Percentiles rank a stretch among this genome's conserved stretches.
Evolutionary conservation across 37 sponge, comb jelly and placozoan genomes (phyloP).

Genomic region (Halichondria panicea): DNA sequence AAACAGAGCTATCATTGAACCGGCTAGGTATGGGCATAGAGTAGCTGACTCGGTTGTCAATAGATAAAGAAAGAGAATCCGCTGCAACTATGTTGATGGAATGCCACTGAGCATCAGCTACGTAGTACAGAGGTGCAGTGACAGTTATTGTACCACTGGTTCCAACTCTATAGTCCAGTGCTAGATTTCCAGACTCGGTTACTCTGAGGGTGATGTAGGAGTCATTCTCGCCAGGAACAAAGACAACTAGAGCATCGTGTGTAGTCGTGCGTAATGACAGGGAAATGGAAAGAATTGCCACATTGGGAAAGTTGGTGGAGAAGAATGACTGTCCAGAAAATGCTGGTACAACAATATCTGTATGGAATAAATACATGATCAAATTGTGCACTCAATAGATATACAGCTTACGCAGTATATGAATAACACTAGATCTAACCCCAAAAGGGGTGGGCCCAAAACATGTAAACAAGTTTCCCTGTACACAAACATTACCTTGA

Average conservation of each 20-base stretch:
- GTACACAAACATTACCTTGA: constrained; percentile 17
- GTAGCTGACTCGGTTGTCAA: constrained; percentile 12
- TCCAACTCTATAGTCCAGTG: not conserved
- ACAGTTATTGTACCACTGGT: not conserved
- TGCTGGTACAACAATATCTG: not conserved
- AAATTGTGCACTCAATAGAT: no score
- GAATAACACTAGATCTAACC: no score
- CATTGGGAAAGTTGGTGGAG: not conserved
- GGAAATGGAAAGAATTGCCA: not conserved
- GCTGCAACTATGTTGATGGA: not conserved
- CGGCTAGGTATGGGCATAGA: no score
- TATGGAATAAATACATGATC: not conserved
- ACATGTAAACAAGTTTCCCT: no score
- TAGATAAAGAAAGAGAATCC: not conserved
- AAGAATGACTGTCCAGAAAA: constrained; percentile 44
- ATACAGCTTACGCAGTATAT: no score
- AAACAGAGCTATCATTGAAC: no score
- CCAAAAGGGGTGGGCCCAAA: no score
- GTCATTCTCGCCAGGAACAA: not conserved
- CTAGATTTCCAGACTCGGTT: not conserved
- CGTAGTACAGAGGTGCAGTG: not conserved
- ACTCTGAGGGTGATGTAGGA: not conserved
- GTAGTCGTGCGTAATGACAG: not conserved
- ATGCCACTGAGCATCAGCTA: constrained; percentile 17
- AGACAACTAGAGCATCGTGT: not conserved